These are phyloP conservation scores for Carlito syrichta DNA, from an alignment of 2,113 vertebrate species.

Conservation along the genomic window DNA sequence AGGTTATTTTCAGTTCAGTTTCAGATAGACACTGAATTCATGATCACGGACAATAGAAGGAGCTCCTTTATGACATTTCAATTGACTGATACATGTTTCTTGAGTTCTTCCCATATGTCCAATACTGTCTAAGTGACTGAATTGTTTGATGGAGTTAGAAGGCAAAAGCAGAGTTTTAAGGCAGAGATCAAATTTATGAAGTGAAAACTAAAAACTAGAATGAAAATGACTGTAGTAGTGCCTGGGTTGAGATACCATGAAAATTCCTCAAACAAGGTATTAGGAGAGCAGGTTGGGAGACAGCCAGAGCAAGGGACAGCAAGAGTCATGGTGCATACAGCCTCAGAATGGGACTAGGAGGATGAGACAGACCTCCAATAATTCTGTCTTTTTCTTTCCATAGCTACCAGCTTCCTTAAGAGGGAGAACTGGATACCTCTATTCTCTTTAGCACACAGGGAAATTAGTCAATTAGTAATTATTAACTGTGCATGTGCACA, in stretches of 20 bases:
- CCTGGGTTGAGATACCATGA: background rate
- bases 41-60: background rate
- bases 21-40: background rate
- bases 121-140: slow-evolving; percentile 18
- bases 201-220: slow-evolving; percentile 36
- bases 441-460: background rate
- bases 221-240: background rate
- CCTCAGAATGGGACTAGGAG: background rate
- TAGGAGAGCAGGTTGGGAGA: background rate
- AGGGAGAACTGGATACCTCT: background rate
- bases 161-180: slow-evolving; percentile 33
- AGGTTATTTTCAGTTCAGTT: slow-evolving; percentile 43
- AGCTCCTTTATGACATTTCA: slow-evolving; percentile 53
- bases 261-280: background rate
- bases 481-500: background rate
- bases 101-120: background rate
- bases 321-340: background rate
- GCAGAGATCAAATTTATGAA: slow-evolving; percentile 44
- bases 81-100: slow-evolving; percentile 34
- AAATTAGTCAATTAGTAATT: background rate
- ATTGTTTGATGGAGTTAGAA: slow-evolving; percentile 47
- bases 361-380: background rate
- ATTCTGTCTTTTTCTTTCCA: background rate
- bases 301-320: background rate
- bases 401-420: background rate